Percentiles rank a stretch among this genome's conserved stretches.
phyloP scores from a whole-genome alignment of 2,797 vertebrate genomes.

The Chiroxiphia lanceolata region DNA sequence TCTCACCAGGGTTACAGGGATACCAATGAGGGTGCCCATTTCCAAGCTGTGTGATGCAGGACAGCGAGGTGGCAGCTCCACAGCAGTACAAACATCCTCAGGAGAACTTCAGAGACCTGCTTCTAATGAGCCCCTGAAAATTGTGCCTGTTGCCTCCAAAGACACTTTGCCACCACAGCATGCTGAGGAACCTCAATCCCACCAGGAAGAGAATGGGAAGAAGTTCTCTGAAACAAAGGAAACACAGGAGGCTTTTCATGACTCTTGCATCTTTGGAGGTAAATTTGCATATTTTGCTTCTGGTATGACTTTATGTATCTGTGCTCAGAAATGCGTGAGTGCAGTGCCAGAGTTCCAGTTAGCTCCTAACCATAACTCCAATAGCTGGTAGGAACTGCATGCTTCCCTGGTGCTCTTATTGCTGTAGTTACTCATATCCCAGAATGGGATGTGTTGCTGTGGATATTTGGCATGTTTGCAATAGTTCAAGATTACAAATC shows the following conservation, averaged over 20 bases:
- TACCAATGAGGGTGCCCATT: slow-evolving; percentile 57
- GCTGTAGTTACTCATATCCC: neutral
- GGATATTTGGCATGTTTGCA: neutral
- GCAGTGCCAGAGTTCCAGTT: neutral
- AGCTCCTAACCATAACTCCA: neutral
- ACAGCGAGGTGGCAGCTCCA: neutral
- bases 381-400: neutral
- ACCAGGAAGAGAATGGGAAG: neutral
- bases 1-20: slow-evolving; percentile 25
- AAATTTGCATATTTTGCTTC: neutral
- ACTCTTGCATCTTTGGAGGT: slow-evolving; percentile 22
- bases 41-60: neutral
- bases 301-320: neutral
- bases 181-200: neutral
- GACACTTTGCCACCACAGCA: neutral
- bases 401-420: neutral
- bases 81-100: neutral
- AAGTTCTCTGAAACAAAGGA: neutral
- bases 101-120: neutral
- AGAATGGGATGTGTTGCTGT: neutral
- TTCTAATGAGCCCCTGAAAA: neutral
- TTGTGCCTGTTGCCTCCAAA: neutral
- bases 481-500: neutral
- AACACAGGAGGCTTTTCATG: neutral
- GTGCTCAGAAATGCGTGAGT: neutral